These are phyloP conservation scores for Embiotoca jacksoni DNA, from an alignment of 2,113 vertebrate genomes.

Conservation along the genomic window DNA sequence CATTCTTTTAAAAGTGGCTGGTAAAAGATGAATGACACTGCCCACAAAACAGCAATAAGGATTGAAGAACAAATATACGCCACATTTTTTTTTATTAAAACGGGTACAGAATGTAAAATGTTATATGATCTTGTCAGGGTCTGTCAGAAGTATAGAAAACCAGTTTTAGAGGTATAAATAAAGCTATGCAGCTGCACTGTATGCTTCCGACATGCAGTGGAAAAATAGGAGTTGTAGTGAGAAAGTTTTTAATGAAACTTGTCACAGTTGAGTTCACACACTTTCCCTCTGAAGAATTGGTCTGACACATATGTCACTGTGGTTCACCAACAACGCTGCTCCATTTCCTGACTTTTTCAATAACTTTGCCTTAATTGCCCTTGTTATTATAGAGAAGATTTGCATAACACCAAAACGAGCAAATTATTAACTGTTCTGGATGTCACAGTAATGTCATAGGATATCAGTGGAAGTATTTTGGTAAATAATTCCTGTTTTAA, in stretches of 20 bases:
- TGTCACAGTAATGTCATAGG: slow-evolving; percentile 19
- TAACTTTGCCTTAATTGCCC: slow-evolving; percentile 55
- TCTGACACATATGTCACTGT: slow-evolving; percentile 38
- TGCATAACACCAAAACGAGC: slow-evolving; percentile 26
- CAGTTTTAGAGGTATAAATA: not conserved
- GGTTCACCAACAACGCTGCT: slow-evolving; percentile 24
- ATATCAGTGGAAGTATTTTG: not conserved
- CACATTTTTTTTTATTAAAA: not conserved
- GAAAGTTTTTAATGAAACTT: slow-evolving; percentile 53
- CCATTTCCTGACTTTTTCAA: slow-evolving; percentile 33
- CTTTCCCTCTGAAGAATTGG: slow-evolving; percentile 8
- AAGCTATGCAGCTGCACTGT: not conserved
- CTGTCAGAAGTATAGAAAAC: not conserved
- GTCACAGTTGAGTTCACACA: slow-evolving; percentile 53
- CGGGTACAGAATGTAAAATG: not conserved
- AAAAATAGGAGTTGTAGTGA: slow-evolving; percentile 4
- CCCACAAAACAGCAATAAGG: not conserved
- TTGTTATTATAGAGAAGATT: slow-evolving; percentile 33
- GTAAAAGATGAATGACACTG: too few species aligned
- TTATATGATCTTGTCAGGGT: too few species aligned
- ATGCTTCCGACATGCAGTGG: slow-evolving; percentile 10
- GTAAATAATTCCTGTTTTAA: slow-evolving; percentile 22
- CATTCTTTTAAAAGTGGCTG: too few species aligned
- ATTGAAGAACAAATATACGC: not conserved
- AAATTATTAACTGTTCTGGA: slow-evolving; percentile 31